Evolutionary conservation across 2,113 vertebrate genomes (phyloP).

Genomic region (Lepus europaeus): DNA sequence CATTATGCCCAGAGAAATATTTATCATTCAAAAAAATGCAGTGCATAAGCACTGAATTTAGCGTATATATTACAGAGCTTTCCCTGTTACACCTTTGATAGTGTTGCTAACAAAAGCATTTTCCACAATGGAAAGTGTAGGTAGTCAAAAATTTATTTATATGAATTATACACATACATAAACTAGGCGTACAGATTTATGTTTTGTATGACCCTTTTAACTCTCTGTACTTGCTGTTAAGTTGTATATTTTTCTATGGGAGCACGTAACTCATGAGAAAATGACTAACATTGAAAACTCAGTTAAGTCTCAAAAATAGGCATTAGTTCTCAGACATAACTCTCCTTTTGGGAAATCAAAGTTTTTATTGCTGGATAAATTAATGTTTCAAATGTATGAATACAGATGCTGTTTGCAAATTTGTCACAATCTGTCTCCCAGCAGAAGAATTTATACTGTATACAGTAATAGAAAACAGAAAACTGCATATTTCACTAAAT

Average conservation of each 20-base stretch:
- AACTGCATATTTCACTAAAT: slow-evolving; percentile 91
- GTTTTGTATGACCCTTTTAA: slow-evolving; percentile 90
- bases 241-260: slow-evolving; percentile 88
- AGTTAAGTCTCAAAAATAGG: slow-evolving; percentile 87
- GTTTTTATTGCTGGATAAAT: slow-evolving; percentile 91
- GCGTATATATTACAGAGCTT: slow-evolving; percentile 60
- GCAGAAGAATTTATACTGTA: slow-evolving; percentile 90
- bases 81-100: slow-evolving; percentile 76
- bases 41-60: slow-evolving; percentile 65
- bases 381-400: slow-evolving; percentile 90
- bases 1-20: slow-evolving; percentile 45
- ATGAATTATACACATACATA: slow-evolving; percentile 86
- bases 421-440: slow-evolving; percentile 89
- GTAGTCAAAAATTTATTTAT: slow-evolving; percentile 86
- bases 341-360: slow-evolving; percentile 91
- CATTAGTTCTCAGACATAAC: slow-evolving; percentile 87
- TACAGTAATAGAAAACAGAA: slow-evolving; percentile 91
- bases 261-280: slow-evolving; percentile 88
- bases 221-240: slow-evolving; percentile 88
- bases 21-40: slow-evolving; percentile 71
- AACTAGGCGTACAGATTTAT: slow-evolving; percentile 88
- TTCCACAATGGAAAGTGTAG: slow-evolving; percentile 77
- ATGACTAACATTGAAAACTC: slow-evolving; percentile 88
- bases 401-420: slow-evolving; percentile 90
- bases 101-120: slow-evolving; percentile 83